Conservation (phyloP, 2,888 invertebrate species). For the Alviniconcha strummeri region DNA sequence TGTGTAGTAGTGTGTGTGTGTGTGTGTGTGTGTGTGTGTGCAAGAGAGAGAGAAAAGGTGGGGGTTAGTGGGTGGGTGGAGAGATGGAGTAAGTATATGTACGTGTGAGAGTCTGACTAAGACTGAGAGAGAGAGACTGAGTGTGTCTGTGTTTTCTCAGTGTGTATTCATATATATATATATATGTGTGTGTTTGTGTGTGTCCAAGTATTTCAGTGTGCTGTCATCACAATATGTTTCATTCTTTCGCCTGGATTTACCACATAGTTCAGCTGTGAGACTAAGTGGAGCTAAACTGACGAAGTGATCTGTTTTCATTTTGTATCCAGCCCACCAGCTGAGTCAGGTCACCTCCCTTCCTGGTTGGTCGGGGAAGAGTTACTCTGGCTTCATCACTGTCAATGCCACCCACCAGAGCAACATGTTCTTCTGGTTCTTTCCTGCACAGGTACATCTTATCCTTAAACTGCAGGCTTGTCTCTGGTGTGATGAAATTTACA, state of each 20-base stretch:
- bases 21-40: background rate
- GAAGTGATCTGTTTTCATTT: background rate
- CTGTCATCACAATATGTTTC: too few relatives aligned
- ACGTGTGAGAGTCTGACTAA: slow-evolving; percentile 14
- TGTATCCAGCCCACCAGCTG: slow-evolving; percentile 75
- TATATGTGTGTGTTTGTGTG: background rate
- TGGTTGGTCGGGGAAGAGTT: slow-evolving; percentile 79
- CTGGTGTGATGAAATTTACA: too few relatives aligned
- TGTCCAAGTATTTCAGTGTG: background rate
- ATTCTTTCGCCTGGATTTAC: too few relatives aligned
- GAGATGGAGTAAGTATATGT: slow-evolving; percentile 23
- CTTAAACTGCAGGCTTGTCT: background rate
- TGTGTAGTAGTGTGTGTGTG: too few relatives aligned
- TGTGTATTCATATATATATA: background rate
- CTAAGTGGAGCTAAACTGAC: background rate
- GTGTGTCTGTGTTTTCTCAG: background rate
- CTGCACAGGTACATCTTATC: slow-evolving; percentile 79
- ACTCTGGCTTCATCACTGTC: slow-evolving; percentile 88
- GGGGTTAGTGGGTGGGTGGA: slow-evolving; percentile 13
- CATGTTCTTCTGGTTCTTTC: slow-evolving; percentile 94
- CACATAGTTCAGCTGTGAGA: background rate
- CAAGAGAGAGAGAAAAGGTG: background rate
- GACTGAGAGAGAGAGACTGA: slow-evolving; percentile 4
- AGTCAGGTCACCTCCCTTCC: slow-evolving; percentile 65
- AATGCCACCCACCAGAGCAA: slow-evolving; percentile 86